Conservation (phyloP, 2,797 vertebrate genomes). For the Eidolon dupreanum region DNA sequence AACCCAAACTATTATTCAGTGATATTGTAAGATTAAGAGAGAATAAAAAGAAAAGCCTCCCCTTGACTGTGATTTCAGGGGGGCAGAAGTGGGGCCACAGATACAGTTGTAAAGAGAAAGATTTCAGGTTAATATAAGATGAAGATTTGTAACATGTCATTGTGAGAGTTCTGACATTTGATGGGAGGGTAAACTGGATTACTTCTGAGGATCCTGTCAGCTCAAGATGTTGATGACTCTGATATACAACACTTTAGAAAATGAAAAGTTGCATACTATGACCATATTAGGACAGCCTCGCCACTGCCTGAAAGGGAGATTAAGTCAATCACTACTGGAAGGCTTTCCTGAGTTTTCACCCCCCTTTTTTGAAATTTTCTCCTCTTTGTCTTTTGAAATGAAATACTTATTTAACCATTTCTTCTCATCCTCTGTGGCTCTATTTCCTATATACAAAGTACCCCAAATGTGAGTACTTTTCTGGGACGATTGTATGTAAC, state of each 20-base stretch:
- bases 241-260: not conserved
- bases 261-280: not conserved
- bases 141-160: not conserved
- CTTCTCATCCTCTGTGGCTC: not conserved
- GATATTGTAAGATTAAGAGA: not conserved
- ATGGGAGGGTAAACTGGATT: not conserved
- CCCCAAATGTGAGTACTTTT: not conserved
- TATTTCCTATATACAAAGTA: not conserved
- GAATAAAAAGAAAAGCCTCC: not conserved
- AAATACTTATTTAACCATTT: not conserved
- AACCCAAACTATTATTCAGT: not conserved
- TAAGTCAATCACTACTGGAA: not conserved
- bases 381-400: not conserved
- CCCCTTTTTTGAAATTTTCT: not conserved
- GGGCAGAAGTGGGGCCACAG: not conserved
- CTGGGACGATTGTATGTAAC: not conserved
- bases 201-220: not conserved
- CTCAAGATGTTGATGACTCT: not conserved
- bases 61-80: not conserved
- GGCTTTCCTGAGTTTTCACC: not conserved
- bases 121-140: not conserved
- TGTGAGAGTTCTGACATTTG: not conserved
- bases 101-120: not conserved
- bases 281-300: not conserved
- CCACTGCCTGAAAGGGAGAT: not conserved